These are phyloP conservation scores for Clarias magur DNA, from an alignment of 2,113 vertebrate genomes.

Conservation along the genomic window DNA sequence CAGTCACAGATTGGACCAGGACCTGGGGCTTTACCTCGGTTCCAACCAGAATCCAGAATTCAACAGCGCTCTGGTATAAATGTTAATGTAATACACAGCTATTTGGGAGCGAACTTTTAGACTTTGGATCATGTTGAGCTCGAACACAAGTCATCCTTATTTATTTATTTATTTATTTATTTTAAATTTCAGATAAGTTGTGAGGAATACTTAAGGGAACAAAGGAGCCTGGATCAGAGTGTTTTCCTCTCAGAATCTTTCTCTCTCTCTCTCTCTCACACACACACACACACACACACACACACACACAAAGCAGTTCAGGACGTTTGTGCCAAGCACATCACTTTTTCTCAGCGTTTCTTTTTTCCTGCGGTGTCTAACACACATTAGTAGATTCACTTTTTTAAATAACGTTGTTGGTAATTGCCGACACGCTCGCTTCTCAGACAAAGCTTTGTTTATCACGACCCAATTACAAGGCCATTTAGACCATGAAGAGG, in stretches of 20 bases:
- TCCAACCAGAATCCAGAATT: neutral
- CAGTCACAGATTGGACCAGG: too few species aligned
- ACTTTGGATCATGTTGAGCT: neutral
- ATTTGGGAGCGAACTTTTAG: neutral
- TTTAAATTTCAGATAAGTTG: neutral
- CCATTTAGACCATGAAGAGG: conserved; percentile 50
- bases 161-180: conserved; percentile 27
- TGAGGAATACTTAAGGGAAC: conserved; percentile 43
- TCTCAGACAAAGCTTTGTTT: conserved; percentile 42
- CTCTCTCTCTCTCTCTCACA: neutral
- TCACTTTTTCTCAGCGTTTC: neutral
- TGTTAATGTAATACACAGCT: neutral
- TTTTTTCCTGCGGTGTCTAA: conserved; percentile 20
- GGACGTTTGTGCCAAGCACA: neutral
- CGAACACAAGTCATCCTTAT: conserved; percentile 7
- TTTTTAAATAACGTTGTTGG: conserved; percentile 7
- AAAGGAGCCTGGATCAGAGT: conserved; percentile 47
- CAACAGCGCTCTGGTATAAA: neutral
- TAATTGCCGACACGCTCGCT: conserved; percentile 14
- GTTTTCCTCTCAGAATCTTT: neutral
- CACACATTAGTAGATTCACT: conserved; percentile 17
- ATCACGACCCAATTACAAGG: conserved; percentile 45
- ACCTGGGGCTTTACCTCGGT: neutral
- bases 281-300: neutral
- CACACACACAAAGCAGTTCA: conserved; percentile 14